These are phyloP conservation scores for Lordiphosa stackelbergi DNA, from an alignment of 1,140 invertebrate species.

Conservation along the genomic window DNA sequence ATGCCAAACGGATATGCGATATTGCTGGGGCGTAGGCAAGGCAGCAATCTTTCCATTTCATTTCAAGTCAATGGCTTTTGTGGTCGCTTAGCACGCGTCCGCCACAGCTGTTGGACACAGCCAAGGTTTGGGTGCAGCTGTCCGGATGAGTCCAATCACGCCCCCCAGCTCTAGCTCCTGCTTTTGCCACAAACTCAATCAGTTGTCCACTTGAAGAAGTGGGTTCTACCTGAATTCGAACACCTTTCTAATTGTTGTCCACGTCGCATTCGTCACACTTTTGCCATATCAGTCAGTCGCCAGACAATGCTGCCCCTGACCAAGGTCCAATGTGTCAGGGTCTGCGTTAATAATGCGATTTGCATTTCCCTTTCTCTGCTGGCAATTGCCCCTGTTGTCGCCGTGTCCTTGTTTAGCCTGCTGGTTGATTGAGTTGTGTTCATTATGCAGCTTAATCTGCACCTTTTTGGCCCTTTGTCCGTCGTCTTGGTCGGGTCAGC, in stretches of 20 bases:
- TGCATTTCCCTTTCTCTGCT: slow-evolving; percentile 54
- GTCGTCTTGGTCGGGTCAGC: slow-evolving; percentile 27
- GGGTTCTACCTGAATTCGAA: slow-evolving; percentile 33
- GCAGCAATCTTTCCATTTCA: slow-evolving; percentile 52
- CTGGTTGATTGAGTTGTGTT: slow-evolving; percentile 65
- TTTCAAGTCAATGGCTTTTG: slow-evolving; percentile 67
- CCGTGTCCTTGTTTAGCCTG: slow-evolving; percentile 50
- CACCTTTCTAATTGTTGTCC: slow-evolving; percentile 68
- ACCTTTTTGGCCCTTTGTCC: slow-evolving; percentile 50
- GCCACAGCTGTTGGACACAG: slow-evolving; percentile 54
- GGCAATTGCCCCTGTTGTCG: slow-evolving; percentile 11
- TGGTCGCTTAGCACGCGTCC: slow-evolving; percentile 66
- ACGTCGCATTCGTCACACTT: slow-evolving; percentile 68
- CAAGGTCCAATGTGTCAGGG: slow-evolving; percentile 40
- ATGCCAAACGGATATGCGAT: slow-evolving; percentile 73
- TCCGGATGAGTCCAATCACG: slow-evolving; percentile 27
- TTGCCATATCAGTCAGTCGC: slow-evolving; percentile 44
- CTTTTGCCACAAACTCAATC: slow-evolving; percentile 34
- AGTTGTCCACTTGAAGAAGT: slow-evolving; percentile 63
- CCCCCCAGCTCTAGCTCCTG: slow-evolving; percentile 9
- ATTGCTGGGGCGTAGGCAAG: slow-evolving; percentile 48
- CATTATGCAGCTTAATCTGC: slow-evolving; percentile 54
- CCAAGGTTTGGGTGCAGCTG: slow-evolving; percentile 48
- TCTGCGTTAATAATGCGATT: slow-evolving; percentile 72
- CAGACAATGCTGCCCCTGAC: slow-evolving; percentile 33